Evolutionary conservation across 2,888 invertebrate genomes (phyloP), one percentile per base, ranked within the genome.

Genomic region (Catocala sponsa): DNA sequence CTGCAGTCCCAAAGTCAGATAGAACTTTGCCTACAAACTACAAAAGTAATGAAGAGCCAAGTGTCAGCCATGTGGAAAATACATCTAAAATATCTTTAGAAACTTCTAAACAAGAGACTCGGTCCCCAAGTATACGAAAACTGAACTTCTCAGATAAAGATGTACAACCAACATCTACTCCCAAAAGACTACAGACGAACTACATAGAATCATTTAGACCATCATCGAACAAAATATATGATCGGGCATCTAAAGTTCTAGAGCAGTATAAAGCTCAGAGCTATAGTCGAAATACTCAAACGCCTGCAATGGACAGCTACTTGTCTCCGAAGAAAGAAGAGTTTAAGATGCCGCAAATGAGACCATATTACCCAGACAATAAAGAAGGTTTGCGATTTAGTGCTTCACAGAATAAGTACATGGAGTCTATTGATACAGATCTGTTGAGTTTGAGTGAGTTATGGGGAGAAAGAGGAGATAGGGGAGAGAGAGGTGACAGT

Each of bases 361-460:
- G 90, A 76, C 91, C 91, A 11, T 93, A 86, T 69, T 66, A 51
- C 10, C 72, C 74, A 47, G 88, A 89, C 0, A 84, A 78, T 65
- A 88, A 80, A 33, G 90, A 91, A 25, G 79, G 76, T 52, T 73
- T 78, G 35, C 87, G 83, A 60, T 48, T 79, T 9, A 71, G 76
- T n/a, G 71, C 79, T 5, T 62, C 88, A 55, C 87, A 86, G 58
- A 83, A 83, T 69, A 91, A 88, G 55, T 78, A 82, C 33, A 76
- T 91, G 54, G 91, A 93, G 51, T 87, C 91, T 4, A 89, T 94
- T 61, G 93, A 94, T 62, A 92, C 93, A 25, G 94, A 94, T 68
- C 74, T 95, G 66, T 79, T 95, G 66, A 95, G 96, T 76, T 92
- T 97, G 64, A 95, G 96, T 47, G 96, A 96, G 77, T 90, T 97